Percentiles rank a stretch among this genome's conserved stretches.
Evolutionary conservation across 2,888 invertebrate species (phyloP).

Genomic region (Mylabris sibirica): DNA sequence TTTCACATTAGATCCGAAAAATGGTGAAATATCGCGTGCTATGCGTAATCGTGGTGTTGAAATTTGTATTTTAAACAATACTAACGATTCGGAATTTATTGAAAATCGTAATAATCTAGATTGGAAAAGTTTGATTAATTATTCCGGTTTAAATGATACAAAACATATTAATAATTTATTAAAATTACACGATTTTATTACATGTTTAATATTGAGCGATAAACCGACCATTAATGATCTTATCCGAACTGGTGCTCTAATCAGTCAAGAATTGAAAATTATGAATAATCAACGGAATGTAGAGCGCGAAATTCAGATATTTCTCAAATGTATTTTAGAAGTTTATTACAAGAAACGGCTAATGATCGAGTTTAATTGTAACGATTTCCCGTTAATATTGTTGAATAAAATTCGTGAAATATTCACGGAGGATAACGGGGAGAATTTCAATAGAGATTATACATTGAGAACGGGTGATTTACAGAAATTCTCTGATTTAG

Average conservation of each 20-base stretch:
- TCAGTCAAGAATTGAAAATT: slow-evolving; percentile 68
- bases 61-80: slow-evolving; percentile 69
- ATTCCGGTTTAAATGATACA: slow-evolving; percentile 57
- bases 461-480: slow-evolving; percentile 62
- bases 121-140: slow-evolving; percentile 63
- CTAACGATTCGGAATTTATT: slow-evolving; percentile 42
- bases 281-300: slow-evolving; percentile 67
- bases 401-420: slow-evolving; percentile 60
- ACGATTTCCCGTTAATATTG: slow-evolving; percentile 62
- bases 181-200: slow-evolving; percentile 61
- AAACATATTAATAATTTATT: slow-evolving; percentile 56
- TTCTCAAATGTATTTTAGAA: slow-evolving; percentile 68
- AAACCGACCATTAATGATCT: slow-evolving; percentile 71
- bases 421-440: slow-evolving; percentile 29
- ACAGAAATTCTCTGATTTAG: slow-evolving; percentile 63
- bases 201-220: slow-evolving; percentile 64
- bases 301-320: slow-evolving; percentile 64
- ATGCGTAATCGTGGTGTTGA: slow-evolving; percentile 99
- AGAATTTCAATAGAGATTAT: slow-evolving; percentile 49
- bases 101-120: slow-evolving; percentile 56
- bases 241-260: slow-evolving; percentile 70
- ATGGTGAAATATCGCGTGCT: slow-evolving; percentile 96
- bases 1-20: slow-evolving; percentile 92
- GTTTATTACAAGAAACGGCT: slow-evolving; percentile 65
- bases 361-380: slow-evolving; percentile 53